Percentiles rank a stretch among this genome's conserved stretches.
Evolutionary conservation across 2,888 invertebrate species (phyloP).

Genomic region (Thereva nobilitata): DNA sequence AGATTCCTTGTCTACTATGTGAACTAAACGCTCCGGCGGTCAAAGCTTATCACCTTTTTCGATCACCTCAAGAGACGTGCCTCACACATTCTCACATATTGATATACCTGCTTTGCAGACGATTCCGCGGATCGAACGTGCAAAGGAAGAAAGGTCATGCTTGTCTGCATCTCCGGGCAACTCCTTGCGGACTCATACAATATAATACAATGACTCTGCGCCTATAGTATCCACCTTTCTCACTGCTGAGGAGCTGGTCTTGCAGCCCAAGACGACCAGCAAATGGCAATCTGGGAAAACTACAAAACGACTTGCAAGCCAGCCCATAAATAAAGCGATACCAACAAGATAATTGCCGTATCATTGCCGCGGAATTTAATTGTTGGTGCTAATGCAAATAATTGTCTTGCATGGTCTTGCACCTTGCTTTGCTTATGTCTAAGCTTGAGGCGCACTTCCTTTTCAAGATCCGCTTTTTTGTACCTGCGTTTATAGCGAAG

Average conservation of each 20-base stretch:
- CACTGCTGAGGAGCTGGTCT: not conserved
- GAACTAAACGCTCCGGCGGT: conserved; percentile 24
- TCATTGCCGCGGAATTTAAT: conserved; percentile 39
- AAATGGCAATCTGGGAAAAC: conserved; percentile 1
- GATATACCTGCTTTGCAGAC: not conserved
- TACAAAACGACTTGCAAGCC: not conserved
- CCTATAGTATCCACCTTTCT: not conserved
- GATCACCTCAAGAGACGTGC: conserved; percentile 15
- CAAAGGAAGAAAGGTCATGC: conserved; percentile 22
- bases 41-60: conserved; percentile 31
- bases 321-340: conserved; percentile 33
- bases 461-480: conserved; percentile 46
- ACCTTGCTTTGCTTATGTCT: conserved; percentile 50
- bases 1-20: conserved; percentile 13
- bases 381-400: conserved; percentile 42
- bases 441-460: conserved; percentile 54
- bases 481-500: no score
- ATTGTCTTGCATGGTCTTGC: conserved; percentile 52
- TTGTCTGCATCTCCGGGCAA: not conserved
- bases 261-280: conserved; percentile 4
- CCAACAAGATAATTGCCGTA: conserved; percentile 38
- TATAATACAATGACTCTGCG: not conserved
- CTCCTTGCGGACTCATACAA: not conserved
- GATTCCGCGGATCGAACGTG: not conserved
- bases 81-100: not conserved